Evolutionary conservation across 2,113 vertebrate genomes (phyloP), one percentile per base, ranked within the genome.

Genomic region (Amphilophus citrinellus): DNA sequence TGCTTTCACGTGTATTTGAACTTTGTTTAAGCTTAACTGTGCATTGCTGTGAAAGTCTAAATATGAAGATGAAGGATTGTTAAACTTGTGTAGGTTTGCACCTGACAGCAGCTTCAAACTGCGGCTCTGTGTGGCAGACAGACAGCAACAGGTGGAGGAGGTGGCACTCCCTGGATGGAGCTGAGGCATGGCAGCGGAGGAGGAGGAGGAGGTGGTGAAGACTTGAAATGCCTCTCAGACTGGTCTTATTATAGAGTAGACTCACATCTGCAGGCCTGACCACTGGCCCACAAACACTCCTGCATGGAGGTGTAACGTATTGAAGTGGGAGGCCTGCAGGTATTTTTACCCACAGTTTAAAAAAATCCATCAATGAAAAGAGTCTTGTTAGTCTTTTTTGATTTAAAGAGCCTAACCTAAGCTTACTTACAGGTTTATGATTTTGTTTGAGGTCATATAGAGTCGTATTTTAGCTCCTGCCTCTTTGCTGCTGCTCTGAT

Each of bases 111-210:
- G 85, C 66, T 89, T 63, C 37, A 60, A 80, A 81, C 60, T 56
- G 77, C 77, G 84, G 78, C 82, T 81, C 82, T 63, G 62, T 75
- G 82, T 37, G 76, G 79, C 63, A 35, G 88, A 88, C 76, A 10
- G 91, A 80, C 86, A 17, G 84, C 84, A 92, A 87, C 94, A 95
- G 94, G 91, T 94, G 92, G 88, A 79, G 77, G 80, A 85, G 85
- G 82, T n/a, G 88, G 75, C 84, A 80, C 89, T 84, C 90, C 88
- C 88, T 77, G 77, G 82, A 84, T 57, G 50, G 35, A 91, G 42
- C 44, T 3, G n/a, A 87, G 84, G 77, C 76, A 83, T 68, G 84
- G 82, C 58, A 22, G 44, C 30, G 66, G 44, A 50, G 66, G 44
- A 68, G 14, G 60, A 53, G 53, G 75, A 81, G 80, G 80, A 81